Percentiles rank a stretch among this genome's conserved stretches.
These are phyloP conservation scores for Lasioglossum vierecki DNA, from an alignment of 2,888 invertebrate genomes.

Conservation along the genomic window DNA sequence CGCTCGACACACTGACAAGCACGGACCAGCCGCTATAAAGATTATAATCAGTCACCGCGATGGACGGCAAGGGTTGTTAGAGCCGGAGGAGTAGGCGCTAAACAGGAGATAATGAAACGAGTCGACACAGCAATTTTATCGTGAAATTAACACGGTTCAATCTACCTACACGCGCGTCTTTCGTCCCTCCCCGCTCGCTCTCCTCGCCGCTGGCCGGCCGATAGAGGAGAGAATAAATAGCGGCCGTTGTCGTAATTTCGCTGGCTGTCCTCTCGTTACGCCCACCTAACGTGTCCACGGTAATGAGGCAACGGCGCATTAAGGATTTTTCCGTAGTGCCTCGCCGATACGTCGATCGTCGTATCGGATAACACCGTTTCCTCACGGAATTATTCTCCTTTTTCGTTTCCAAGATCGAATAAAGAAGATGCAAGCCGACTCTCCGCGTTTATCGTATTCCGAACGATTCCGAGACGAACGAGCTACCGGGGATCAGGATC, in stretches of 20 bases:
- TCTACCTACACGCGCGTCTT: constrained; percentile 37
- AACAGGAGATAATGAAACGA: constrained; percentile 66
- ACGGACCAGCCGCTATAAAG: constrained; percentile 44
- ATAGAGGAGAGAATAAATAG: constrained; percentile 35
- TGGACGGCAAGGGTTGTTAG: constrained; percentile 59
- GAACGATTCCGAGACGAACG: not conserved
- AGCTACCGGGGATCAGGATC: not conserved
- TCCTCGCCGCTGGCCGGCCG: not conserved
- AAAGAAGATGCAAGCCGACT: not conserved
- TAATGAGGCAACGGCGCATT: constrained; percentile 7
- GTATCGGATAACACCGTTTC: not conserved
- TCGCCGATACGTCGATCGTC: not conserved
- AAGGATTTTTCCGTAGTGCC: not conserved
- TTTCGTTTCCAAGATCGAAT: not conserved
- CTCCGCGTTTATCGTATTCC: not conserved
- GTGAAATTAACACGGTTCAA: constrained; percentile 53
- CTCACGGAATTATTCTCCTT: not conserved
- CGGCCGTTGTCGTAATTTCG: constrained; percentile 25
- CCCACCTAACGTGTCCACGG: constrained; percentile 21
- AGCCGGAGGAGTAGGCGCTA: constrained; percentile 60
- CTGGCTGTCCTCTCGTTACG: constrained; percentile 23
- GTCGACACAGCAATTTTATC: constrained; percentile 61
- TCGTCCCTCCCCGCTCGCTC: constrained; percentile 2
- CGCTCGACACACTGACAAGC: not conserved
- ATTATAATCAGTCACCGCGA: constrained; percentile 56